phyloP scores from a whole-genome alignment of 2,888 invertebrate genomes.

The Cephus nigrinus region DNA sequence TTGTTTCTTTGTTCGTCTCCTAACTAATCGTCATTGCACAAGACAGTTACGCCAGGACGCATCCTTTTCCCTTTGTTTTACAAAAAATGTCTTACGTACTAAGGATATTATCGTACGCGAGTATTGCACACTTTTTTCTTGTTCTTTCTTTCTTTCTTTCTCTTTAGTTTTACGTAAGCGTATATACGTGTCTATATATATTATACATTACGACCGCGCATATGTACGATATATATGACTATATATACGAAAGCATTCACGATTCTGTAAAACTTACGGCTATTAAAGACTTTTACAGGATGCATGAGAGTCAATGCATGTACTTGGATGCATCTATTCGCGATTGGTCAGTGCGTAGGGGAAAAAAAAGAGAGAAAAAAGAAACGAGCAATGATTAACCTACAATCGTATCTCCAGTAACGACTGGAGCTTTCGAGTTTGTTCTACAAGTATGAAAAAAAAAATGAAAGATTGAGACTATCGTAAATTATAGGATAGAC shows the following conservation, averaged over 20 bases:
- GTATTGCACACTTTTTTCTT: constrained; percentile 34
- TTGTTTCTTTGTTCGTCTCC: constrained; percentile 15
- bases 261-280: constrained; percentile 23
- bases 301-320: not conserved
- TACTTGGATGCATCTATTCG: not conserved
- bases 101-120: constrained; percentile 29
- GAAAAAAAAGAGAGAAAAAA: not conserved
- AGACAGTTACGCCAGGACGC: constrained; percentile 20
- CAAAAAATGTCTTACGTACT: constrained; percentile 40
- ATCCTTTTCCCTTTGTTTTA: constrained; percentile 29
- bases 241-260: constrained; percentile 28
- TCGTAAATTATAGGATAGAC: not conserved
- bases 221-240: constrained; percentile 20
- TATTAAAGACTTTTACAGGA: constrained; percentile 15
- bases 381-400: not conserved
- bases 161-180: not conserved
- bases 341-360: not conserved
- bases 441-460: not conserved
- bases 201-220: not conserved
- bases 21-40: constrained; percentile 28
- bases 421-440: not conserved
- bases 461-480: not conserved
- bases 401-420: not conserved
- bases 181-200: constrained; percentile 1
- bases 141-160: not conserved